A percentile compares a stretch with the other conserved stretches of the same genome.
Evolutionary conservation across 1,140 invertebrate genomes (phyloP).

Genomic region (Brachionus sp.): DNA sequence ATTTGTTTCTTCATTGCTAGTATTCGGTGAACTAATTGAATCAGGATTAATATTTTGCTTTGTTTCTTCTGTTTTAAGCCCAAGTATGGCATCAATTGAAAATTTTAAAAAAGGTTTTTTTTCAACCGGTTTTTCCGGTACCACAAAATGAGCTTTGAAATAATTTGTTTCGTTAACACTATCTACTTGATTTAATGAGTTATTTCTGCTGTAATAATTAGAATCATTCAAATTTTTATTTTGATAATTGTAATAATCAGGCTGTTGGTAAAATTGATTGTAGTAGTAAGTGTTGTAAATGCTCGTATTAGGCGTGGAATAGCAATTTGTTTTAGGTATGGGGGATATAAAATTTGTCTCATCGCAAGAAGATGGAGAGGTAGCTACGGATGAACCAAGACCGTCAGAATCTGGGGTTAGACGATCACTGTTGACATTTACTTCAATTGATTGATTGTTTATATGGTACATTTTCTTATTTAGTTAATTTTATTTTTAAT

Average conservation of each 20-base stretch:
- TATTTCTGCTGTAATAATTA: conserved; percentile 4
- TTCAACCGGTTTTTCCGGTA: not conserved
- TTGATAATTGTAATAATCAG: not conserved
- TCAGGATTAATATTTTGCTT: not conserved
- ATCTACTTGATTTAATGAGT: not conserved
- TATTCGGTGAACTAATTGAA: not conserved
- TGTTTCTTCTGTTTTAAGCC: not conserved
- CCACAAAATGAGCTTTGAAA: not conserved
- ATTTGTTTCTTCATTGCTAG: not conserved
- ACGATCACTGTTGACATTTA: not conserved
- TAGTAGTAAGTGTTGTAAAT: not conserved
- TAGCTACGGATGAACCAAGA: not conserved
- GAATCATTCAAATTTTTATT: not conserved
- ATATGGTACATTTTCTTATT: not conserved
- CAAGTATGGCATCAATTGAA: not conserved
- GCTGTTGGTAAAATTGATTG: not conserved
- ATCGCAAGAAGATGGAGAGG: not conserved
- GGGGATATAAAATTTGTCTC: not conserved
- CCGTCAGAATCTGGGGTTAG: conserved; percentile 1
- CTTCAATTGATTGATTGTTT: not conserved
- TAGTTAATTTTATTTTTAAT: too few species aligned
- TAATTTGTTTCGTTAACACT: not conserved
- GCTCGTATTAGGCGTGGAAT: not conserved
- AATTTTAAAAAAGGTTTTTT: conserved; percentile 15
- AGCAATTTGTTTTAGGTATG: not conserved